Conservation (phyloP, 1,140 invertebrate species). For the Trypoxylus dichotomus region DNA sequence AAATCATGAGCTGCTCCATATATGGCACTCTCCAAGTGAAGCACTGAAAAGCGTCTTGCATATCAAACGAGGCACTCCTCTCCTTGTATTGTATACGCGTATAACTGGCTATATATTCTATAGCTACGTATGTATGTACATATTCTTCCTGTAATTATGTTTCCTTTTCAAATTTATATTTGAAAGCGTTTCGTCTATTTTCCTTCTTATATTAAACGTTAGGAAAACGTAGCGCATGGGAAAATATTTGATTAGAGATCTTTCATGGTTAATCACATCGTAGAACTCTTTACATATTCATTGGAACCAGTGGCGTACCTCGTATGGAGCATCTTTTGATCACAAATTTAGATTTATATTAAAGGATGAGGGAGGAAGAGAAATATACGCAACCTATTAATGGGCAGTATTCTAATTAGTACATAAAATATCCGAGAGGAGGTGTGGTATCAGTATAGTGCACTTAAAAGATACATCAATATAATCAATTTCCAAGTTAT, state of each 20-base stretch:
- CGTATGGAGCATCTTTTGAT: too few relatives aligned
- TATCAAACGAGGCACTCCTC: slow-evolving; percentile 30
- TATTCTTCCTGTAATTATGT: not conserved
- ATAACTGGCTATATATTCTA: not conserved
- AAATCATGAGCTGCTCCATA: slow-evolving; percentile 44
- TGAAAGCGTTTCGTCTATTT: not conserved
- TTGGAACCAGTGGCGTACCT: too few relatives aligned
- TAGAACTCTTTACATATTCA: too few relatives aligned
- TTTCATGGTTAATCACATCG: not conserved
- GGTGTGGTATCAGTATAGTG: too few relatives aligned
- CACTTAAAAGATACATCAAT: too few relatives aligned
- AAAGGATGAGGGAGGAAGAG: too few relatives aligned
- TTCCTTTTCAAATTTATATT: slow-evolving; percentile 4
- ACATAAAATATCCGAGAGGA: too few relatives aligned
- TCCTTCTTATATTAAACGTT: not conserved
- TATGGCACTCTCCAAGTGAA: slow-evolving; percentile 38
- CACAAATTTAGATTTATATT: too few relatives aligned
- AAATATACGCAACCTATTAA: too few relatives aligned
- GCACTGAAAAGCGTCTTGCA: slow-evolving; percentile 28
- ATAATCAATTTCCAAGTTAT: too few relatives aligned
- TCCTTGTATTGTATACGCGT: slow-evolving; percentile 18
- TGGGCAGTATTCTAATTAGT: too few relatives aligned
- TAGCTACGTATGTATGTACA: not conserved
- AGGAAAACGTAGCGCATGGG: not conserved
- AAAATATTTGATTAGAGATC: not conserved